A percentile compares a stretch with the other conserved stretches of the same genome.
phyloP scores from a whole-genome alignment of 2,888 invertebrate genomes.

The Reticulitermes lucifugus region DNA sequence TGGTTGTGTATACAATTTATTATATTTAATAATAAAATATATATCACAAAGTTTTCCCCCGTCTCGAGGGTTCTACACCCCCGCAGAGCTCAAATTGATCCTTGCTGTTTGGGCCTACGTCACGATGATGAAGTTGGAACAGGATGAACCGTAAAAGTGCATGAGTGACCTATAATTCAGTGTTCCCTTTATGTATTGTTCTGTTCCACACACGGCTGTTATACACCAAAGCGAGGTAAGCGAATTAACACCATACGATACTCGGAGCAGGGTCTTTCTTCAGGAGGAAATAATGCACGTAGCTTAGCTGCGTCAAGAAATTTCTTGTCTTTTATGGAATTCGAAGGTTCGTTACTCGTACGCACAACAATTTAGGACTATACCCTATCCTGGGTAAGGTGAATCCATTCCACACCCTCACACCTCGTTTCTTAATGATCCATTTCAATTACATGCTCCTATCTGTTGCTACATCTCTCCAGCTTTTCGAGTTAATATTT shows the following conservation, averaged over 20 bases:
- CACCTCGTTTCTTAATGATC: not conserved
- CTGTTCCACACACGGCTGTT: not conserved
- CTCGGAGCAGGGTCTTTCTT: too few relatives aligned
- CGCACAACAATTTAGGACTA: not conserved
- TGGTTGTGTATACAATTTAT: constrained; percentile 42
- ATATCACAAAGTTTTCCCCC: constrained; percentile 38
- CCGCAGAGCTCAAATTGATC: constrained; percentile 40
- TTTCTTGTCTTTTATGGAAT: not conserved
- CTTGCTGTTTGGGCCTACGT: constrained; percentile 15
- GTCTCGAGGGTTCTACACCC: constrained; percentile 23
- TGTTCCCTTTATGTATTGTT: not conserved
- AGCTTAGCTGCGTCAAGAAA: too few relatives aligned
- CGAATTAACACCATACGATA: too few relatives aligned
- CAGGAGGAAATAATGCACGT: too few relatives aligned
- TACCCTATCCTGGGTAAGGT: not conserved
- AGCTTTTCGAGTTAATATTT: not conserved
- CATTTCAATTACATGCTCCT: too few relatives aligned
- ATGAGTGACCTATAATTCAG: not conserved
- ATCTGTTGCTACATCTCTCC: too few relatives aligned
- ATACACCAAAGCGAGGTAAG: not conserved
- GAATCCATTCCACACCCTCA: not conserved
- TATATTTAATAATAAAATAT: constrained; percentile 44
- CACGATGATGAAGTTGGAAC: constrained; percentile 25
- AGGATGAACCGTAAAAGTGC: not conserved
- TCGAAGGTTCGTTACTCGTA: not conserved